Evolutionary conservation across 2,888 invertebrate species (phyloP).

Genomic region (Limnephilus lunatus): DNA sequence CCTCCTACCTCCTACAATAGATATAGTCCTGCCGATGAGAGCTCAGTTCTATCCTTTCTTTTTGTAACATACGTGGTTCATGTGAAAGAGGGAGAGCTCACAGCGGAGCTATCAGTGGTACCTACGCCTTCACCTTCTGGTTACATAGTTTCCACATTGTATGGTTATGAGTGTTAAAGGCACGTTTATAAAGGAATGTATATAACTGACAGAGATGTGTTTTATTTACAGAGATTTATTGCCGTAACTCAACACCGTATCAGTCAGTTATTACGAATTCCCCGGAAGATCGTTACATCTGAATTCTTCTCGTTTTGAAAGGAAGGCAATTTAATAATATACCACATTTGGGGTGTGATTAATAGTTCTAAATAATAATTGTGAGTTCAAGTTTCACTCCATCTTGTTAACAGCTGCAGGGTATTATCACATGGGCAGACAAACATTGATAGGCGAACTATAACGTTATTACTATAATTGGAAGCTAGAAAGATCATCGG

Average conservation of each 20-base stretch:
- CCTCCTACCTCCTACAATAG: neutral
- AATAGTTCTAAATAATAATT: slow-evolving; percentile 60
- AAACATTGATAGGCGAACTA: neutral
- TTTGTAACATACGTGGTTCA: neutral
- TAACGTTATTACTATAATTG: no score
- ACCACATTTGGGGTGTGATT: slow-evolving; percentile 59
- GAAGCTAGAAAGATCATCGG: no score
- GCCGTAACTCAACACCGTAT: slow-evolving; percentile 35
- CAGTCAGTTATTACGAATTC: slow-evolving; percentile 37
- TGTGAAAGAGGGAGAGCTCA: neutral
- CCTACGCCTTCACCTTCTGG: neutral
- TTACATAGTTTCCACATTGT: neutral
- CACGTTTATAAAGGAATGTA: neutral
- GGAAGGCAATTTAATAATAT: slow-evolving; percentile 45
- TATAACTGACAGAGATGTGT: neutral
- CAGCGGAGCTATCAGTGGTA: neutral
- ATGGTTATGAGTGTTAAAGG: neutral
- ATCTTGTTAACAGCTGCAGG: slow-evolving; percentile 61
- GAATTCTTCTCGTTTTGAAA: slow-evolving; percentile 36
- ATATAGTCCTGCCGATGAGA: neutral
- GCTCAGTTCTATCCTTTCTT: neutral
- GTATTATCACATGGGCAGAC: neutral
- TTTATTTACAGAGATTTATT: slow-evolving; percentile 26
- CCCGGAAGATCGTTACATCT: slow-evolving; percentile 35
- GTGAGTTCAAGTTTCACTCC: slow-evolving; percentile 55